Conservation (phyloP, 2,113 vertebrate species). For the Tenrec ecaudatus region DNA sequence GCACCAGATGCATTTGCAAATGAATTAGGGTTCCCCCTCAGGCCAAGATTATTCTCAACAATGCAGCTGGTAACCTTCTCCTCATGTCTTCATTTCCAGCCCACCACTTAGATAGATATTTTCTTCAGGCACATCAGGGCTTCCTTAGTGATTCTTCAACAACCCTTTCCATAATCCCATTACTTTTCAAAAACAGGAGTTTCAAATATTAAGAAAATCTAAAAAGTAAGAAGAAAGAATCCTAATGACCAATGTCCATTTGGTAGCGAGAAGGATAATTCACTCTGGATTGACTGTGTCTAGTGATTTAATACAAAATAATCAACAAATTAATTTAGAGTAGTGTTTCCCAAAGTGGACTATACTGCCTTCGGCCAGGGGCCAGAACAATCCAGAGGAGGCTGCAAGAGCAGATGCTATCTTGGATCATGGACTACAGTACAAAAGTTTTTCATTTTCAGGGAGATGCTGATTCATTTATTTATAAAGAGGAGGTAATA, state of each 20-base stretch:
- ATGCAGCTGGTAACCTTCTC: neutral
- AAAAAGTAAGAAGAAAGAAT: neutral
- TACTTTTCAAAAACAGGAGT: neutral
- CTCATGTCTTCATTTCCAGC: constrained; percentile 26
- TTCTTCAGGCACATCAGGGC: neutral
- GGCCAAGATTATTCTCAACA: neutral
- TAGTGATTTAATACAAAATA: constrained; percentile 40
- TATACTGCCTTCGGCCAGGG: no score
- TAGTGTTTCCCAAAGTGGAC: no score
- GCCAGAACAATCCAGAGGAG: no score
- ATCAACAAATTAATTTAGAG: constrained; percentile 10
- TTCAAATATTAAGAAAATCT: constrained; percentile 40
- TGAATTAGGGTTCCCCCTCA: neutral
- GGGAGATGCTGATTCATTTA: no score
- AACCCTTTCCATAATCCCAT: neutral
- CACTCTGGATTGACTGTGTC: neutral
- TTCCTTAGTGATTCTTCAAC: neutral
- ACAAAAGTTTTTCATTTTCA: no score
- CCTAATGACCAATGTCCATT: neutral
- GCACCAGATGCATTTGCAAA: neutral
- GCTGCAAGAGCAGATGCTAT: no score
- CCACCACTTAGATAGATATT: neutral
- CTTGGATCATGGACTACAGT: no score
- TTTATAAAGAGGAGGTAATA: no score
- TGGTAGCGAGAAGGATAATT: constrained; percentile 31